Evolutionary conservation across 2,113 vertebrate genomes (phyloP), one percentile per base, ranked within the genome.

Genomic region (Odontesthes bonariensis): DNA sequence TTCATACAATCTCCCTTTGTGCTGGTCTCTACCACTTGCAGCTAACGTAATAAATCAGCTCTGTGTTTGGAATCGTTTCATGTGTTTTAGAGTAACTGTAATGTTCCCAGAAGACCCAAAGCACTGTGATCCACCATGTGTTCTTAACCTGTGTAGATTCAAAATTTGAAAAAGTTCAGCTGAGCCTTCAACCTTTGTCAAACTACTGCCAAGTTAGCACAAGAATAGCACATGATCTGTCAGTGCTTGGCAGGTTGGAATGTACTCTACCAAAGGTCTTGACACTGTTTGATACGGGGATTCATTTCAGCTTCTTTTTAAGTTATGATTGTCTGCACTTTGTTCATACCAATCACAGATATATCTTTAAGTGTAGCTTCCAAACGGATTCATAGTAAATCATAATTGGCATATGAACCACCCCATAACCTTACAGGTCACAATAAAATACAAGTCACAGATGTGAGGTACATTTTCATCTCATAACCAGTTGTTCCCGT

Each of bases 1-100:
- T 91, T 91, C 77, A 75, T 79, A 91, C 84, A 90, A 90, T 87
- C 87, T 92, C 69, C 81, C 79, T 89, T 87, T 91, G 91, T 91
- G 80, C 90, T 75, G 85, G 69, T 75, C 79, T 84, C 83, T 51
- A 59, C 72, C 74, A 75, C 82, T 83, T 62, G 23, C 79, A 47
- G 75, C 86, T 84, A 82, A 87, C 72, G 87, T 81, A 80, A 89
- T 87, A 86, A 91, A 92, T 93, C 87, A 91, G 73, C 81, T 78
- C 83, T 40, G 76, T 85, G 85, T 91, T 87, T 87, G 71, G 57
- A 75, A 83, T 80, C 58, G 70, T 82, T 90, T 88, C 73, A 81
- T 71, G 54, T 76, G 73, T 61, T 84, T 86, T 82, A 80, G 53
- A 77, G 69, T 74, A 63, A 87, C 65, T 82, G 69, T 70, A 75